Evolutionary conservation across 1,140 invertebrate genomes (phyloP).

Genomic region (Zeugodacus cucurbitae): DNA sequence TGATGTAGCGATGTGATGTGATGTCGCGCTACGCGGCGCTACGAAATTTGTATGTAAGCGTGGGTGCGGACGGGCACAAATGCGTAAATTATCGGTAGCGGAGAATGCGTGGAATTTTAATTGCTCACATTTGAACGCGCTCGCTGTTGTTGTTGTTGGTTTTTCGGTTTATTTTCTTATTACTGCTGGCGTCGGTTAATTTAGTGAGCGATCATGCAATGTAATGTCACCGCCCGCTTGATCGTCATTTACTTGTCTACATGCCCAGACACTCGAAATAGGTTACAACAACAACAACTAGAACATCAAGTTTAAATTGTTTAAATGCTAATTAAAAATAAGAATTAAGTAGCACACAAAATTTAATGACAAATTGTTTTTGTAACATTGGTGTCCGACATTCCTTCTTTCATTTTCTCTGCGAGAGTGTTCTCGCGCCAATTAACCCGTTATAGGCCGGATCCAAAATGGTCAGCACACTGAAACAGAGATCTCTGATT

Average conservation of each 20-base stretch:
- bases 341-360: slow-evolving; percentile 7
- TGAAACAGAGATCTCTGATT: too few relatives aligned
- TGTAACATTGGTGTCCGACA: background rate
- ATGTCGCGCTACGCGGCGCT: background rate
- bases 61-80: slow-evolving; percentile 8
- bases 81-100: background rate
- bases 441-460: background rate
- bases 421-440: background rate
- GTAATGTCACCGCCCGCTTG: background rate
- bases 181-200: background rate
- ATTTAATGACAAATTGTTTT: background rate
- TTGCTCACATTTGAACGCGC: background rate
- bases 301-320: background rate
- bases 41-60: background rate
- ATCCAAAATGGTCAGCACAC: background rate
- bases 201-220: background rate
- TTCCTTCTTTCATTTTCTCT: background rate
- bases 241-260: background rate
- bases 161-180: background rate
- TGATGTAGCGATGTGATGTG: slow-evolving; percentile 1
- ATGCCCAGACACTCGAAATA: background rate
- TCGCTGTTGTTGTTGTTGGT: background rate
- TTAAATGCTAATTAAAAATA: slow-evolving; percentile 36
- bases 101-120: slow-evolving; percentile 26
- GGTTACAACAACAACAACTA: background rate